These are phyloP conservation scores for Drosophila repletoides DNA, from an alignment of 1,140 invertebrate species.

Conservation along the genomic window DNA sequence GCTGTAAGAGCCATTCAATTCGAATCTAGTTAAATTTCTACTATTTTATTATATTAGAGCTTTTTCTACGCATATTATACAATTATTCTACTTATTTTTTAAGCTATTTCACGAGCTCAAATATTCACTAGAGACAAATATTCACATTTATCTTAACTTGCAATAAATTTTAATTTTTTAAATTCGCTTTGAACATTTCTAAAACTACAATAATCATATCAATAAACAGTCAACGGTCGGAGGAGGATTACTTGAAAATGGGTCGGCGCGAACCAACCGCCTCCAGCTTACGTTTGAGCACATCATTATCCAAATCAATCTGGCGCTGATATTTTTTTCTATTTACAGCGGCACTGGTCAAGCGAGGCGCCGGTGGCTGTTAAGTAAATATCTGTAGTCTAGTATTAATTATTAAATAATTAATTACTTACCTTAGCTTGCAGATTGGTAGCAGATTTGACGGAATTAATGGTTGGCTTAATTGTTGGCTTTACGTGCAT, in stretches of 20 bases:
- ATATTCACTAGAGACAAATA: neutral
- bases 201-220: constrained; percentile 57
- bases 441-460: constrained; percentile 29
- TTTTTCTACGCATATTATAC: neutral
- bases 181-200: constrained; percentile 63
- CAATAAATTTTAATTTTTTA: constrained; percentile 75
- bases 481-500: constrained; percentile 65
- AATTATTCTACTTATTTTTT: neutral
- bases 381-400: constrained; percentile 14
- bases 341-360: constrained; percentile 71
- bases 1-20: constrained; percentile 13
- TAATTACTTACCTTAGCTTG: constrained; percentile 32
- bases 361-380: constrained; percentile 34
- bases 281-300: constrained; percentile 75
- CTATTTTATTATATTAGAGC: too few species aligned
- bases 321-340: constrained; percentile 75
- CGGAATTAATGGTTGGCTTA: constrained; percentile 38
- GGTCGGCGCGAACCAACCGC: constrained; percentile 62
- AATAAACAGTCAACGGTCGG: constrained; percentile 13
- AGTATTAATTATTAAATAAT: neutral
- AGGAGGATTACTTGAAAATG: constrained; percentile 52
- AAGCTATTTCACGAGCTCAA: neutral
- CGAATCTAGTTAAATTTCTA: neutral
- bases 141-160: constrained; percentile 38
- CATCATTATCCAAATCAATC: constrained; percentile 78